Conservation (phyloP, 2,113 vertebrate species). For the Sarotherodon lohbergeri region DNA sequence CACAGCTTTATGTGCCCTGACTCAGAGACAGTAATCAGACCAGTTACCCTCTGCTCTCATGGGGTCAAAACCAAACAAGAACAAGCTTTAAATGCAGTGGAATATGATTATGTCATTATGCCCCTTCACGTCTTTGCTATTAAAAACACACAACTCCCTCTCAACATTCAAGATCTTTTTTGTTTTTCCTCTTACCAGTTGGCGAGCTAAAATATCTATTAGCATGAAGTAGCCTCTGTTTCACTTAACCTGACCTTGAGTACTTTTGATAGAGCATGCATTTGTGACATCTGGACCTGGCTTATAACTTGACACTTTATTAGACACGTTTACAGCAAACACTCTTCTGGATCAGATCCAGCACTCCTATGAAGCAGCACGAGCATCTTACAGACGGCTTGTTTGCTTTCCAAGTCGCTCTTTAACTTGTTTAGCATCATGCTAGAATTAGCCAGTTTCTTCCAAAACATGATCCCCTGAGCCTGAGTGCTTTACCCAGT, state of each 20-base stretch:
- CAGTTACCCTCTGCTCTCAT: background rate
- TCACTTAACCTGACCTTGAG: background rate
- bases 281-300: background rate
- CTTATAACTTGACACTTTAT: background rate
- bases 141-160: background rate
- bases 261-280: background rate
- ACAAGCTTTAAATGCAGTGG: background rate
- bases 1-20: background rate
- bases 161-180: background rate
- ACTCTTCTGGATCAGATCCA: background rate
- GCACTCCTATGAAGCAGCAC: fast-evolving
- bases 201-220: background rate
- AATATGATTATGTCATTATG: background rate
- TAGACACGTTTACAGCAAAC: background rate
- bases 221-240: background rate
- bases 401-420: background rate
- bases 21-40: background rate
- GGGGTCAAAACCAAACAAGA: background rate
- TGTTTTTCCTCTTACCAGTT: background rate
- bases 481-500: background rate
- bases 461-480: background rate
- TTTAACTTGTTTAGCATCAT: background rate
- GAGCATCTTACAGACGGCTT: fast-evolving
- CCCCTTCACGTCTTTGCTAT: fast-evolving
- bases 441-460: background rate